A percentile compares a stretch with the other conserved stretches of the same genome.
These are phyloP conservation scores for Tympanoctomys barrerae DNA, from an alignment of 2,797 vertebrate genomes.

Conservation along the genomic window DNA sequence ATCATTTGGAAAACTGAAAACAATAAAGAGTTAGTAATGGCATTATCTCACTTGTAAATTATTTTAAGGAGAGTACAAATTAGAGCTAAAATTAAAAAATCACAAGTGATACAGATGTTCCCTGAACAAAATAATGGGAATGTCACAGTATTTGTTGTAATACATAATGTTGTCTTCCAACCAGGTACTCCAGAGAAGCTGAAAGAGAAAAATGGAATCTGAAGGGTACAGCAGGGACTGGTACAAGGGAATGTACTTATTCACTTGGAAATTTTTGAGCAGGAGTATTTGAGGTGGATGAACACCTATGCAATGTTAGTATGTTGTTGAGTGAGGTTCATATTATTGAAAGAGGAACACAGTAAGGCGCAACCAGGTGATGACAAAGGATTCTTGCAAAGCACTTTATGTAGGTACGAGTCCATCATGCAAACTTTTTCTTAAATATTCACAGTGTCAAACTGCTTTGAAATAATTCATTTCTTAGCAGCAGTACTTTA, in stretches of 20 bases:
- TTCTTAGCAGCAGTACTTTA: not conserved
- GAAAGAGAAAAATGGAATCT: no score
- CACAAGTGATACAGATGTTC: no score
- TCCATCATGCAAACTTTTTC: not conserved
- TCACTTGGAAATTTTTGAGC: slow-evolving; percentile 14
- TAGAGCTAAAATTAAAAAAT: no score
- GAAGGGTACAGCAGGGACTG: no score
- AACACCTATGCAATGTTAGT: not conserved
- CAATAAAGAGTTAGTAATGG: not conserved
- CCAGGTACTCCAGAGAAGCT: no score
- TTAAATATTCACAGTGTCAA: not conserved
- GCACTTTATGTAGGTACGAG: not conserved
- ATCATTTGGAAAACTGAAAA: not conserved
- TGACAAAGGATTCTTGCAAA: not conserved
- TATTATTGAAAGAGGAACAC: not conserved
- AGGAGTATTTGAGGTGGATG: not conserved
- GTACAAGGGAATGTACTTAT: no score
- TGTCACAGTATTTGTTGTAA: no score
- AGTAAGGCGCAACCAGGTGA: not conserved
- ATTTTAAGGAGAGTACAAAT: not conserved
- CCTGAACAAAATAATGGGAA: no score
- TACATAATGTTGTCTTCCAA: no score
- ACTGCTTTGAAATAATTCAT: not conserved
- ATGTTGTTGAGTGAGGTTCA: not conserved
- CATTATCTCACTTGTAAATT: not conserved